Evolutionary conservation across 2,113 vertebrate genomes (phyloP).

Genomic region (Chaenocephalus aceratus): DNA sequence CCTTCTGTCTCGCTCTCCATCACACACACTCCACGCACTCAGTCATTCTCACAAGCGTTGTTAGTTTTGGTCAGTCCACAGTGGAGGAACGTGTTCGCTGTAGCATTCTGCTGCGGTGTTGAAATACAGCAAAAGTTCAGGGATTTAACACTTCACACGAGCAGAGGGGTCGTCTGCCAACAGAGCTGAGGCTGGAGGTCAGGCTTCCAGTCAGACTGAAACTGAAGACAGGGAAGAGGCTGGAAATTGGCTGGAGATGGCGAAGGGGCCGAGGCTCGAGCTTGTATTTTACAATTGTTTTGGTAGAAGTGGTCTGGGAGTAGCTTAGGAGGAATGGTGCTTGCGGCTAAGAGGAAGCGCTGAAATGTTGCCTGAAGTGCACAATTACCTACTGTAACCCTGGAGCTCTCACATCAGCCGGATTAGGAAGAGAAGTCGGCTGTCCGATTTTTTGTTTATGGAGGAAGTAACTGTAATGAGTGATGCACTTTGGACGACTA

Average conservation of each 20-base stretch:
- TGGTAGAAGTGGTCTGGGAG: conserved; percentile 54
- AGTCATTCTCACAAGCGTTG: conserved; percentile 27
- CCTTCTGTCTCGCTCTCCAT: conserved; percentile 36
- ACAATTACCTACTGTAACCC: conserved; percentile 32
- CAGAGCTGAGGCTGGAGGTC: conserved; percentile 47
- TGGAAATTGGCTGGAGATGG: conserved; percentile 18
- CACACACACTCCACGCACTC: conserved; percentile 44
- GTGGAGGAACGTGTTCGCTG: conserved; percentile 33
- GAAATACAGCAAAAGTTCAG: conserved; percentile 53
- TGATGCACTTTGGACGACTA: background rate
- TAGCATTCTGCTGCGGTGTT: conserved; percentile 29
- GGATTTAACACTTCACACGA: conserved; percentile 43
- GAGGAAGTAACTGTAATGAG: conserved; percentile 10
- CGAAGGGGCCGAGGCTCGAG: conserved; percentile 23
- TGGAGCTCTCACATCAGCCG: background rate
- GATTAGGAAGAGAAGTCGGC: too few species aligned
- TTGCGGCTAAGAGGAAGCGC: conserved; percentile 46
- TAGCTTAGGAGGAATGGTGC: conserved; percentile 38
- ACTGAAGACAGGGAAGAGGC: conserved; percentile 42
- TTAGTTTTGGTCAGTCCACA: conserved; percentile 53
- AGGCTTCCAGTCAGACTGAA: conserved; percentile 57
- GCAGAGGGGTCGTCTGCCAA: conserved; percentile 19
- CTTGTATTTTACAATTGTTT: conserved; percentile 53
- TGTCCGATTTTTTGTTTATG: conserved; percentile 21
- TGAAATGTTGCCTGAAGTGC: conserved; percentile 32